Evolutionary conservation across 2,888 invertebrate genomes (phyloP).

Genomic region (Epinotia ramella): DNA sequence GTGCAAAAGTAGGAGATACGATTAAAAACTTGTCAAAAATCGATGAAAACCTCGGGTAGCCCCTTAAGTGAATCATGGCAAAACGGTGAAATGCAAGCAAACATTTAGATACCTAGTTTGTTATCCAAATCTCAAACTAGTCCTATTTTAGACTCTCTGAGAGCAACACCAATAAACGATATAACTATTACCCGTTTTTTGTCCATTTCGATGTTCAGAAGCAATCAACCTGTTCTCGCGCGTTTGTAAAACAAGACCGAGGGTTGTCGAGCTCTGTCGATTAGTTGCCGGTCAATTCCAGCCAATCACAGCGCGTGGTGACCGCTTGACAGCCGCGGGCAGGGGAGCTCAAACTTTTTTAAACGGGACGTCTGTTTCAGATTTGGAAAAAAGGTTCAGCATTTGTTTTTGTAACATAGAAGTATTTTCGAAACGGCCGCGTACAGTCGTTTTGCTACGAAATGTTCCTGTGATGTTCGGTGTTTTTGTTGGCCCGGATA

Average conservation of each 20-base stretch:
- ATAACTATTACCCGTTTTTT: background rate
- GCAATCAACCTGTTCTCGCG: constrained; percentile 40
- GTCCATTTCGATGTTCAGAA: constrained; percentile 4
- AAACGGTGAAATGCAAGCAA: no score
- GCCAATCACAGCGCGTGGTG: constrained; percentile 66
- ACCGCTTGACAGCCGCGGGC: constrained; percentile 52
- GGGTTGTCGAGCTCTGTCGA: constrained; percentile 43
- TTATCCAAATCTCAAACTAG: no score
- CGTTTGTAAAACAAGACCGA: constrained; percentile 41
- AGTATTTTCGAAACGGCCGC: background rate
- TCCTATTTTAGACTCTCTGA: no score
- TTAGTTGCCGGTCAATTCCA: constrained; percentile 60
- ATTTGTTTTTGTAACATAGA: background rate
- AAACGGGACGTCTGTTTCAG: constrained; percentile 12
- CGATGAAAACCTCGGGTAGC: no score
- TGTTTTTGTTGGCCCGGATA: background rate
- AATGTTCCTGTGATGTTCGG: background rate
- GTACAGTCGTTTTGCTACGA: background rate
- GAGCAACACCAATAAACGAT: background rate
- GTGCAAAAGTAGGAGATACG: no score
- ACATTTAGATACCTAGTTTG: no score
- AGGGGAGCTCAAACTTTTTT: constrained; percentile 59
- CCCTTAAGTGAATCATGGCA: no score
- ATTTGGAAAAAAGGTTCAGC: constrained; percentile 25
- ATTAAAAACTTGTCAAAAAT: no score